These are phyloP conservation scores for Aplysina aerophoba DNA, from an alignment of 37 sponge, comb jelly and placozoan species.

Conservation along the genomic window DNA sequence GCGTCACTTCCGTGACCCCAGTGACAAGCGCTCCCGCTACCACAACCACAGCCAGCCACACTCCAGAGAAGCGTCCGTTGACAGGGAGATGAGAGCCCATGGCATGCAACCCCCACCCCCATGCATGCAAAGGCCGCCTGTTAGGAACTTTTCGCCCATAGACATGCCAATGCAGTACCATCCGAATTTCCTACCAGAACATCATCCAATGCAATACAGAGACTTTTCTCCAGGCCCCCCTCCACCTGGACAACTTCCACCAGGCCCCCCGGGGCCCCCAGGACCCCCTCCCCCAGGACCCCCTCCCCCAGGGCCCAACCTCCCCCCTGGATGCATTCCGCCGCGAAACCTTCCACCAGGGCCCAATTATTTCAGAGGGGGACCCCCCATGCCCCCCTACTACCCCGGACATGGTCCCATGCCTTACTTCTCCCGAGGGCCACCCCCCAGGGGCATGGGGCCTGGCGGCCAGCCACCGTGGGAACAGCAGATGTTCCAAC, in stretches of 20 bases:
- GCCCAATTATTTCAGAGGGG: not conserved
- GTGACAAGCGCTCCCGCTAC: not conserved
- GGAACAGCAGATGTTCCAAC: slow-evolving; percentile 4
- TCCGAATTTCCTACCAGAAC: no score
- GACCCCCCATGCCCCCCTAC: no score
- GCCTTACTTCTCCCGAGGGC: not conserved
- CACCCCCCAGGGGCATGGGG: not conserved
- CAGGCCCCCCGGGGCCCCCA: not conserved
- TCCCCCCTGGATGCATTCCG: not conserved
- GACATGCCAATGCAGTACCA: no score
- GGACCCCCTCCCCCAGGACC: not conserved
- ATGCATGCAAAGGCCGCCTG: not conserved
- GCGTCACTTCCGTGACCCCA: slow-evolving; percentile 20
- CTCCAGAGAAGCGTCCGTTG: slow-evolving; percentile 5
- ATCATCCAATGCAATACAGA: no score
- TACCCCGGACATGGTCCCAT: not conserved
- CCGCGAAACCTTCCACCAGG: not conserved
- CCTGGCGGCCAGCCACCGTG: not conserved
- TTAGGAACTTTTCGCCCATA: no score
- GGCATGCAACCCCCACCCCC: not conserved
- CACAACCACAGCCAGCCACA: not conserved
- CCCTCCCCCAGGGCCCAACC: slow-evolving; percentile 19
- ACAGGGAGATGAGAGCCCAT: not conserved
- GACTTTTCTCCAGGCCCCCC: no score
- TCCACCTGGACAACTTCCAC: not conserved